Base-by-base conservation (phyloP, 1,140 invertebrate species). In the Eueides isabella region DNA sequence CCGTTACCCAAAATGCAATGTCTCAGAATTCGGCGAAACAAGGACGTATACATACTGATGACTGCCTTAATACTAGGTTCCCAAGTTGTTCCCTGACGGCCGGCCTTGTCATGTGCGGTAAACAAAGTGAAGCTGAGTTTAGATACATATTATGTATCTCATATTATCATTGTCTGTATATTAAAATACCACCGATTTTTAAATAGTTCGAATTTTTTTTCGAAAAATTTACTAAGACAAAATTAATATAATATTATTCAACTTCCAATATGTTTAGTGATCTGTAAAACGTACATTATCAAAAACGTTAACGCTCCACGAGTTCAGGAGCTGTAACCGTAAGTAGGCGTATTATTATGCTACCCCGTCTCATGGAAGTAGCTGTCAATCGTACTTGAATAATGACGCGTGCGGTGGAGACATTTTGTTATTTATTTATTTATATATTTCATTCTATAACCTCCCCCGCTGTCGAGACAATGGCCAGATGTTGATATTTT, bases 401-500 rank as follows among this genome's bases (percentile, higher is more conserved):
- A 89, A 89, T 91, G 87, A 85, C 84, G 84, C 84, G 84, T 85
- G 84, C 84, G 84, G 84, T 85, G 82, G 82, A 81, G 81, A 80
- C 84, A 81, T 83, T 83, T 85, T 85, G 82, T 83, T 82, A 79
- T 83, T 79, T 82, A 91, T 83, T 79, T 82, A 91, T 90, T 91
- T 89, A 38, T 38, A 38, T 38, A 90, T 89, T 89, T 87, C 85
- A 89, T 90, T 90, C 80, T 76, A 85, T 85, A 81, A 78, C 74
- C 90, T 87, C 90, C 89, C 89, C 87, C 89, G 90, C 88, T 79
- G 38, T 62, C 78, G 75, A 89, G 86, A 92, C 90, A 92, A 90
- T 89, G 83, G 88, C 90, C 90, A 92, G 89, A 92, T 90, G 91
- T 86, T 92, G 91, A 87, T 90, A 89, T 89, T 90, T 90, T 89